Conservation (phyloP, 1,140 invertebrate species). For the Sitodiplosis mosellana region DNA sequence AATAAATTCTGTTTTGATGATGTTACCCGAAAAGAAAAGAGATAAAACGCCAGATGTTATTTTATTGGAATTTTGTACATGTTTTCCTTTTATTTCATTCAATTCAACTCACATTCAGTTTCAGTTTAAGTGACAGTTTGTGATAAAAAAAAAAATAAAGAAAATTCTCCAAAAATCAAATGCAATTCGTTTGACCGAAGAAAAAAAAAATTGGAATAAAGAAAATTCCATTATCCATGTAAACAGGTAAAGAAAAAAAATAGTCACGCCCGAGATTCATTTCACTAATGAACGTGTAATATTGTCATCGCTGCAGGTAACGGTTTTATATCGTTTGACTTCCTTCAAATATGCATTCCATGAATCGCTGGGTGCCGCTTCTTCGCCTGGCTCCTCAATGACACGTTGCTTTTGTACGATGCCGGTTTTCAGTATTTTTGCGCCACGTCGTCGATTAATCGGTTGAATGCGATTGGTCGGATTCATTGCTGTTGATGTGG, state of each 20-base stretch:
- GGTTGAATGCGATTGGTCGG: conserved; percentile 12
- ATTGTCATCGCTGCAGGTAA: conserved; percentile 78
- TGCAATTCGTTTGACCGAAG: too few relatives aligned
- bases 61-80: background rate
- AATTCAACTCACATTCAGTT: too few relatives aligned
- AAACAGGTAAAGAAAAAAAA: too few relatives aligned
- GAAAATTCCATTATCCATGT: too few relatives aligned
- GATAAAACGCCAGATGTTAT: background rate
- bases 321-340: conserved; percentile 80
- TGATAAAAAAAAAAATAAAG: too few relatives aligned
- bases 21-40: conserved; percentile 1
- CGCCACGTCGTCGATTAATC: conserved; percentile 68
- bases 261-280: conserved; percentile 27
- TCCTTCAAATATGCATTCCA: conserved; percentile 86
- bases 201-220: too few relatives aligned
- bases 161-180: too few relatives aligned
- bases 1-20: too few relatives aligned
- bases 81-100: conserved; percentile 1
- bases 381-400: conserved; percentile 36
- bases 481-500: conserved; percentile 12
- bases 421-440: conserved; percentile 71
- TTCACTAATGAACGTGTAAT: conserved; percentile 82
- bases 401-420: conserved; percentile 68
- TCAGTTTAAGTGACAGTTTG: too few relatives aligned
- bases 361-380: conserved; percentile 59